These are phyloP conservation scores for Myotis davidii DNA, from an alignment of 2,113 vertebrate genomes.

Conservation along the genomic window DNA sequence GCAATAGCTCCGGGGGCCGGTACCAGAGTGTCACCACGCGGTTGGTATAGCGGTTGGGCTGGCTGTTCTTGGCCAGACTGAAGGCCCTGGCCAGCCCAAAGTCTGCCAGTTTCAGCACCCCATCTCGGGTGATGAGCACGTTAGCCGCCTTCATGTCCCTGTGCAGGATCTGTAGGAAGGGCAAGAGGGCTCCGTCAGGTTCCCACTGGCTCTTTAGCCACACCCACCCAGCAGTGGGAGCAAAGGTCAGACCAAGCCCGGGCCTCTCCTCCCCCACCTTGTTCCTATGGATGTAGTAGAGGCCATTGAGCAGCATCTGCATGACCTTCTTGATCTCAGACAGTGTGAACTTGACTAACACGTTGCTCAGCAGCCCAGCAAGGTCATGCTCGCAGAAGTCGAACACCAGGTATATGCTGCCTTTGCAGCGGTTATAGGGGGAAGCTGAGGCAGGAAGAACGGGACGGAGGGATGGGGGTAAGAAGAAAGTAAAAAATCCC, in stretches of 20 bases:
- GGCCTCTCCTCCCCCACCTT: slow-evolving; percentile 87
- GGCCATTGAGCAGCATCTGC: slow-evolving; percentile 98
- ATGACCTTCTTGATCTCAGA: slow-evolving; percentile 99
- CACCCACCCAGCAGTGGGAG: background rate
- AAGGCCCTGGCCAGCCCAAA: slow-evolving; percentile 98
- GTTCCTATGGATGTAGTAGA: slow-evolving; percentile 99
- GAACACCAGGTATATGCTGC: slow-evolving; percentile 98
- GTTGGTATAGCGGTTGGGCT: slow-evolving; percentile 98
- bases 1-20: slow-evolving; percentile 95
- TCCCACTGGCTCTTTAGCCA: background rate
- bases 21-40: slow-evolving; percentile 98
- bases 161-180: slow-evolving; percentile 92
- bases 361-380: slow-evolving; percentile 96
- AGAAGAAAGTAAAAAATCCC: background rate
- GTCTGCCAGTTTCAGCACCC: slow-evolving; percentile 96
- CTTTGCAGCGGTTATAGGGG: slow-evolving; percentile 97
- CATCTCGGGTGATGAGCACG: slow-evolving; percentile 96
- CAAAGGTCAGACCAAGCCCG: background rate
- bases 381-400: slow-evolving; percentile 99
- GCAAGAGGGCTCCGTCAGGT: background rate
- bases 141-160: slow-evolving; percentile 99
- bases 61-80: slow-evolving; percentile 98
- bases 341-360: slow-evolving; percentile 96
- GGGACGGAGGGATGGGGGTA: rapidly evolving
- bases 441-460: slow-evolving; percentile 86